These are phyloP conservation scores for Etheostoma perlongum DNA, from an alignment of 2,797 vertebrate genomes.

Conservation along the genomic window DNA sequence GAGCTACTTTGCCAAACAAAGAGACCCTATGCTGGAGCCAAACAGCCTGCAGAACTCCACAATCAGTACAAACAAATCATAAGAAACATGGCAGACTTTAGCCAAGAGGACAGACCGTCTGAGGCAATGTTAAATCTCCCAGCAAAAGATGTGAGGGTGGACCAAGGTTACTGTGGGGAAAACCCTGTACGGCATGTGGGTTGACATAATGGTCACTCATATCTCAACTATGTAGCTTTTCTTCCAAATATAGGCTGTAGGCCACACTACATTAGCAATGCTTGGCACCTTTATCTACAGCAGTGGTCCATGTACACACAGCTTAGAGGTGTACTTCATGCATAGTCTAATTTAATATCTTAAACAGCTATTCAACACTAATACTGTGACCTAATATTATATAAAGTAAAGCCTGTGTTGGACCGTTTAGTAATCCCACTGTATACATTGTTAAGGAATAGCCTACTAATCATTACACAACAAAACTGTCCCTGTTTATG, in stretches of 20 bases:
- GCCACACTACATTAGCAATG: conserved; percentile 20
- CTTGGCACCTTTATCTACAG: conserved; percentile 17
- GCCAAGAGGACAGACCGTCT: neutral
- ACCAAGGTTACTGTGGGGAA: conserved; percentile 2
- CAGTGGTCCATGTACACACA: conserved; percentile 7
- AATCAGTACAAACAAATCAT: conserved; percentile 37
- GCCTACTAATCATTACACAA: neutral
- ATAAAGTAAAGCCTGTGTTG: neutral
- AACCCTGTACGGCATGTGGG: conserved; percentile 25
- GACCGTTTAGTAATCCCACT: neutral
- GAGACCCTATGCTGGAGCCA: conserved; percentile 43
- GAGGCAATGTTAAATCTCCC: conserved; percentile 11
- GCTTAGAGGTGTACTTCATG: conserved; percentile 13
- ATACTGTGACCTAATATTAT: neutral
- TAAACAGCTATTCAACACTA: neutral
- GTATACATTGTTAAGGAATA: neutral
- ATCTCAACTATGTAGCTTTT: conserved; percentile 49
- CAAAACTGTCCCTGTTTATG: neutral
- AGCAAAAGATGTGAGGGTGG: conserved; percentile 13
- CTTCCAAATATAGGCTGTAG: conserved; percentile 39
- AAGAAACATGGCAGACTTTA: neutral
- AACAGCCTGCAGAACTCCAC: conserved; percentile 42
- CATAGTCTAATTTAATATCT: neutral
- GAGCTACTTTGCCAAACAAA: conserved; percentile 65
- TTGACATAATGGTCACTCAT: conserved; percentile 42